phyloP scores from a whole-genome alignment of 2,797 vertebrate species.

The Cyprinella venusta region DNA sequence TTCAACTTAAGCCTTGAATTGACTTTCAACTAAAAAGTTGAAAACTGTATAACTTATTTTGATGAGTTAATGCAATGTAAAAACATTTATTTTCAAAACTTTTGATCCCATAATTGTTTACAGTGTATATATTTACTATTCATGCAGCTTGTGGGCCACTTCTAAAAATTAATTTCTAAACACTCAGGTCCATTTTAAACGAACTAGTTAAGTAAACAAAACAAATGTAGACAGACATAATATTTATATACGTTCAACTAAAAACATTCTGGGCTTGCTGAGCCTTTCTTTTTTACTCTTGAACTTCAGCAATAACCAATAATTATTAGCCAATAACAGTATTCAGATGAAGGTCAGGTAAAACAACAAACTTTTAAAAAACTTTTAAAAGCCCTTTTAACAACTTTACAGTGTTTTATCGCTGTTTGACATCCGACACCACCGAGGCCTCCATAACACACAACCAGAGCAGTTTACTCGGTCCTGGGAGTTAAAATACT shows the following conservation, averaged over 20 bases:
- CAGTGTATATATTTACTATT: neutral
- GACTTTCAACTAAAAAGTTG: no score
- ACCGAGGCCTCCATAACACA: constrained; percentile 71
- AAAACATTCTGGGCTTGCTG: neutral
- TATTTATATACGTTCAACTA: neutral
- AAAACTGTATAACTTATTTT: no score
- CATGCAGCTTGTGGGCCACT: no score
- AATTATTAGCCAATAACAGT: accelerated
- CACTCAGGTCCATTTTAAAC: neutral
- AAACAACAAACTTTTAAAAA: neutral
- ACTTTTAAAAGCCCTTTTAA: neutral
- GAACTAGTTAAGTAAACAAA: neutral
- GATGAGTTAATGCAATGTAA: no score
- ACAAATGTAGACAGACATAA: neutral
- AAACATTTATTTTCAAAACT: no score
- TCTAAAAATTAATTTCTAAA: no score
- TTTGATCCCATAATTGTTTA: no score
- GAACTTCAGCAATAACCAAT: neutral
- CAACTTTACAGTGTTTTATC: constrained; percentile 11
- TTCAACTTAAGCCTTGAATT: no score
- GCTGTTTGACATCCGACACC: constrained; percentile 77
- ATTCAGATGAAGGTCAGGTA: neutral
- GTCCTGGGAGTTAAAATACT: neutral
- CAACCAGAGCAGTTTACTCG: constrained; percentile 34
- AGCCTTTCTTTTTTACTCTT: neutral